Conservation (phyloP, 2,888 invertebrate genomes). For the Atrina japonica region DNA sequence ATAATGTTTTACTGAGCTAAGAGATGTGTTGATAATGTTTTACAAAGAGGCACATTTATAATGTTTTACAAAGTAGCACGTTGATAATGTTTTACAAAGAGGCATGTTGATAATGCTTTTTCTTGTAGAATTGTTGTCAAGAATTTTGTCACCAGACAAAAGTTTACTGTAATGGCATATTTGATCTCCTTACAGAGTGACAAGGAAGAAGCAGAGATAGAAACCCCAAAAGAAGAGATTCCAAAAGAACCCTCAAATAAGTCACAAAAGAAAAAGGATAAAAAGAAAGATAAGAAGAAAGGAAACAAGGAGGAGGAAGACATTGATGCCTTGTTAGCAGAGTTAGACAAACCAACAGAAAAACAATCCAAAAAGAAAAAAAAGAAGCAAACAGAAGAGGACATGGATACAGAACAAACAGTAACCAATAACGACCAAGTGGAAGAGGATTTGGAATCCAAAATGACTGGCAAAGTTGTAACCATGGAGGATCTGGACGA, state of each 20-base stretch:
- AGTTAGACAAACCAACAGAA: conserved; percentile 71
- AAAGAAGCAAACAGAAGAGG: conserved; percentile 56
- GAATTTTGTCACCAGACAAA: too few relatives aligned
- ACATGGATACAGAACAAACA: conserved; percentile 23
- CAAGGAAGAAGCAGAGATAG: conserved; percentile 48
- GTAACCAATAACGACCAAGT: conserved; percentile 18
- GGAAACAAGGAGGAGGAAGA: conserved; percentile 74
- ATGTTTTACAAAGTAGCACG: too few relatives aligned
- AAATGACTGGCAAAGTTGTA: conserved; percentile 34
- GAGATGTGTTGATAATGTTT: too few relatives aligned
- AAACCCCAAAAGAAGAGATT: conserved; percentile 38
- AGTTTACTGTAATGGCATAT: too few relatives aligned
- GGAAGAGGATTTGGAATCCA: conserved; percentile 30
- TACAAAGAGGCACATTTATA: too few relatives aligned
- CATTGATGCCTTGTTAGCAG: conserved; percentile 77
- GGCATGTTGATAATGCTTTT: too few relatives aligned
- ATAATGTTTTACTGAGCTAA: too few relatives aligned
- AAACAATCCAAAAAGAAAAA: conserved; percentile 61
- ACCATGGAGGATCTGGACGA: conserved; percentile 40
- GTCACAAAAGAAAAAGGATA: conserved; percentile 63
- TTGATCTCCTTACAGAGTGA: conserved; percentile 46
- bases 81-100: too few relatives aligned
- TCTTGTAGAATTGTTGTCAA: too few relatives aligned
- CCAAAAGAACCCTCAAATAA: conserved; percentile 49
- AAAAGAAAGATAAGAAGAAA: conserved; percentile 68